Conservation (phyloP, 2,797 vertebrate species). For the Chrosomus eos region DNA sequence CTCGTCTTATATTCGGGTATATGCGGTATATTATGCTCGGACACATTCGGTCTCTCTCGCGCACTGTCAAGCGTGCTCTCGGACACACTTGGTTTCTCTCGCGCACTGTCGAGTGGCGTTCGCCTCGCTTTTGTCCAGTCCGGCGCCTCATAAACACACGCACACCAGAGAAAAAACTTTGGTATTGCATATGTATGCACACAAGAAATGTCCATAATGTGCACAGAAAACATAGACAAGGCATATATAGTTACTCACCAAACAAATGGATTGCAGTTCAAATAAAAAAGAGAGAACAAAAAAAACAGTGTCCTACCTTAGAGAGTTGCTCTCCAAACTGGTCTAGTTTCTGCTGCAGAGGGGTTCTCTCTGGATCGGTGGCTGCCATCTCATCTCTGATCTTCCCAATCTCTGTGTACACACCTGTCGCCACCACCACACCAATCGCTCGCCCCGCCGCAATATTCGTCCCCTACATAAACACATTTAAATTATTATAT, state of each 20-base stretch:
- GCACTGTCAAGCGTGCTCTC: too few species aligned
- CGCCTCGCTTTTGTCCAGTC: too few species aligned
- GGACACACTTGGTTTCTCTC: too few species aligned
- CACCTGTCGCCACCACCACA: conserved; percentile 79
- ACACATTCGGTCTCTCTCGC: too few species aligned
- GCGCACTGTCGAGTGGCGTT: too few species aligned
- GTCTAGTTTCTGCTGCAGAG: conserved; percentile 82
- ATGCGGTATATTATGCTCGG: too few species aligned
- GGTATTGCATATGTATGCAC: background rate
- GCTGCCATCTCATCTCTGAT: conserved; percentile 84
- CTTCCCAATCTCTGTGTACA: conserved; percentile 83
- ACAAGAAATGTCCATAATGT: background rate
- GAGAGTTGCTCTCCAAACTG: conserved; percentile 84
- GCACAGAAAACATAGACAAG: background rate
- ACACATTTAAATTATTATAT: conserved; percentile 23
- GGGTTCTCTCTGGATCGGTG: conserved; percentile 81
- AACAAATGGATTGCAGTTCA: background rate
- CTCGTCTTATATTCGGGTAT: too few species aligned
- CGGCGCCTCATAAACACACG: too few species aligned
- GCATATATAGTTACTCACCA: background rate
- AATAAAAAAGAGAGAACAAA: background rate
- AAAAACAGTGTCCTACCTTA: conserved; percentile 65
- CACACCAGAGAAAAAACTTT: too few species aligned
- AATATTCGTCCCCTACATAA: conserved; percentile 79
- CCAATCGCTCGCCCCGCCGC: conserved; percentile 80